Base-by-base conservation (phyloP, 2,113 vertebrate genomes). In the Callopanchax toddi region DNA sequence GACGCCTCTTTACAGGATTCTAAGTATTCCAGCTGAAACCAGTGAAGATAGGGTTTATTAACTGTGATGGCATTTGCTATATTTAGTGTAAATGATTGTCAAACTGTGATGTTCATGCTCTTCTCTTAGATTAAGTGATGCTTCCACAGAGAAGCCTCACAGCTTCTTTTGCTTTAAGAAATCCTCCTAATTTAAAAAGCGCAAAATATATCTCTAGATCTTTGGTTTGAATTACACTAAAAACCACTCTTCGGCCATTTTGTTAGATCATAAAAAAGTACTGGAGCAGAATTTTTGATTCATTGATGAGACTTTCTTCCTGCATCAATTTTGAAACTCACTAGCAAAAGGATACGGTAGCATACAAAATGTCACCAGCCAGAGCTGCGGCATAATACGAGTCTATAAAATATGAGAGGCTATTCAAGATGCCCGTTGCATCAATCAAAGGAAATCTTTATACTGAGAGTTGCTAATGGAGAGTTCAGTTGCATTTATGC, bases 381-480 rank as follows among this genome's bases (percentile, higher is more conserved):
- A 55, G 26, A 60, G 37, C 32, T 46, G 18, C 46, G 54, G 54
- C 8, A 50, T 13, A 51, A 67, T 65, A 40, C 46, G 5, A 59
- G 42, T 70, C n/a, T 49, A 49, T 45, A 37, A 57, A 60, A 58
- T 21, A 25, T 16, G 13, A 61, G 39, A 73, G 49, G 49, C 34
- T 51, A 13, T 46, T 61, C 15, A 61, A 52, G 40, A 74, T 65
- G 40, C 26, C 16, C 52, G 29, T 37, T 17, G 7, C 42, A 52
- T 61, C 44, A 67, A 52, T 64, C 39, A 74, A 32, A 40, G 34
- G 11, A 49, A 69, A 81, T 68, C 50, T 42, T 62, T 56, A 43
- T 40, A 43, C 46, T 61, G 22, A 54, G 36, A 43, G 29, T 40
- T 40, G 12, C 37, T 62, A 34, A 57, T 36, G 18, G 13, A 16